Evolutionary conservation across 2,113 vertebrate genomes (phyloP).

Genomic region (Miniopterus natalensis): DNA sequence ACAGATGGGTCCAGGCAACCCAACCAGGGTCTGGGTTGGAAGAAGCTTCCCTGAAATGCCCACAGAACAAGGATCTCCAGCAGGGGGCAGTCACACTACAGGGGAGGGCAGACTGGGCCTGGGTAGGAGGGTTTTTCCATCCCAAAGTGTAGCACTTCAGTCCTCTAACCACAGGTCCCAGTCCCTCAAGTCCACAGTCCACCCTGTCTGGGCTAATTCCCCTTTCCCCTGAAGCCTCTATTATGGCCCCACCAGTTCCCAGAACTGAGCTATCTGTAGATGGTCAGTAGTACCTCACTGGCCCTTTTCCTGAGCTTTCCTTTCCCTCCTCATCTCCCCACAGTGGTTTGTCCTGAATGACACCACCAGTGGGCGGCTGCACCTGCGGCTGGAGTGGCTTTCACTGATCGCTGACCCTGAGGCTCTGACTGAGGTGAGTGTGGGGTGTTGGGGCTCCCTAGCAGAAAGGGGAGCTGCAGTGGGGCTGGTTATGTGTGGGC

Average conservation of each 20-base stretch:
- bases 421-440: slow-evolving; percentile 86
- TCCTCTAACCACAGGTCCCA: not conserved
- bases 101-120: not conserved
- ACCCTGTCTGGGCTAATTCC: not conserved
- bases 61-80: not conserved
- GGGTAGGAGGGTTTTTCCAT: not conserved
- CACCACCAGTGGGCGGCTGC: slow-evolving; percentile 90
- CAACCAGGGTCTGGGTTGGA: not conserved
- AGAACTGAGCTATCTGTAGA: not conserved
- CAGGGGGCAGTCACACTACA: not conserved
- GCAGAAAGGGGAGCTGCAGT: not conserved
- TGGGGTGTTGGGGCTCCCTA: not conserved
- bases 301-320: not conserved
- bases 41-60: not conserved
- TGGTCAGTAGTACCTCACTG: not conserved
- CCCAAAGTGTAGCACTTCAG: not conserved
- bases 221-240: not conserved
- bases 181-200: not conserved
- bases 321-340: not conserved
- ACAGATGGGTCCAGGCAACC: not conserved
- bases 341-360: slow-evolving; percentile 95
- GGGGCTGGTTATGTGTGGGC: no score
- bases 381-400: slow-evolving; percentile 95
- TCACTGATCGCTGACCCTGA: slow-evolving; percentile 90
- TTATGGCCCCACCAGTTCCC: not conserved